Conservation (phyloP, 37 sponge, comb jelly and placozoan species). For the Corticium candelabrum region DNA sequence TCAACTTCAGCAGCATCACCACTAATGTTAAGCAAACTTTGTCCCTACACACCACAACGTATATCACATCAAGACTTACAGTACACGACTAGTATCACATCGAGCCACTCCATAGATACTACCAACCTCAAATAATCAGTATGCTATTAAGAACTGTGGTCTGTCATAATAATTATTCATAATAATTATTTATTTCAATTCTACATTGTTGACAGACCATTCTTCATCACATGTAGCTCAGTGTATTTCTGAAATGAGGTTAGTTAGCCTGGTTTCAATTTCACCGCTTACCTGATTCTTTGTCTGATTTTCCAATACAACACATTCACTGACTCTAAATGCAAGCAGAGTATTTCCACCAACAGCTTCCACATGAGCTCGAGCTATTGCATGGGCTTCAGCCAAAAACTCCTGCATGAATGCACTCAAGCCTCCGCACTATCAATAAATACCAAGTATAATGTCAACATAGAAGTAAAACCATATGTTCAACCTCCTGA, state of each 20-base stretch:
- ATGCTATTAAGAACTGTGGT: too few relatives aligned
- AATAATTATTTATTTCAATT: too few relatives aligned
- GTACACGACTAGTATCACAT: too few relatives aligned
- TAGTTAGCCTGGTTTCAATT: not conserved
- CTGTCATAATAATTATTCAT: too few relatives aligned
- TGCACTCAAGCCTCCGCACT: constrained; percentile 30
- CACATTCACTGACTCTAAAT: constrained; percentile 42
- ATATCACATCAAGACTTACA: too few relatives aligned
- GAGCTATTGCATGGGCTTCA: constrained; percentile 44
- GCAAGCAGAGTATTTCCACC: constrained; percentile 60
- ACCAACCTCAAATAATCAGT: too few relatives aligned
- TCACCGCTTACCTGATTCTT: constrained; percentile 51
- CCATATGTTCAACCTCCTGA: constrained; percentile 23
- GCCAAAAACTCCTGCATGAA: constrained; percentile 46
- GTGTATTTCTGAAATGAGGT: too few relatives aligned
- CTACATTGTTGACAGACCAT: too few relatives aligned
- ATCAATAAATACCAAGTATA: not conserved
- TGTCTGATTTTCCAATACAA: constrained; percentile 46
- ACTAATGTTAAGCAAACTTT: constrained; percentile 53
- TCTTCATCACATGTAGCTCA: too few relatives aligned
- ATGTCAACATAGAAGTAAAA: not conserved
- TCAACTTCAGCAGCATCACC: constrained; percentile 40
- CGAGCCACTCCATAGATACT: too few relatives aligned
- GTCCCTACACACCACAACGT: constrained; percentile 24
- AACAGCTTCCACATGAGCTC: constrained; percentile 39